Base-by-base conservation (phyloP, 2,797 vertebrate genomes). In the Eidolon dupreanum region DNA sequence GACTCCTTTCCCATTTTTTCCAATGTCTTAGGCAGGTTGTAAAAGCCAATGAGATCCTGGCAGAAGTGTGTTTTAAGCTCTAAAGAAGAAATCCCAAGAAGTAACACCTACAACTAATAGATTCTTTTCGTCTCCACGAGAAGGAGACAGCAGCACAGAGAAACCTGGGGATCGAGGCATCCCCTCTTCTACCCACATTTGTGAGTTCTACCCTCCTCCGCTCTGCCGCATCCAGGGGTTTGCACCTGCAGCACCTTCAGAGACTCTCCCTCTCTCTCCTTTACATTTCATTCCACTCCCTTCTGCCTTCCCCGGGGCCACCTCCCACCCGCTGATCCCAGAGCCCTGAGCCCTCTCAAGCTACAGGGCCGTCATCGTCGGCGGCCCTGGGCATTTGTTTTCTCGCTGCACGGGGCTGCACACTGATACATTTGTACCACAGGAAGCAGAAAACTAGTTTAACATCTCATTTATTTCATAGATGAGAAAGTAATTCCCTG, bases 391-490 rank as follows among this genome's bases (percentile, higher is more conserved):
- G 94, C 0, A 3, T 97, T 95, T 55, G 91, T 53, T 96, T 96
- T 68, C 43, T 83, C 95, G 38, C 95, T 97, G 96, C 88, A 57
- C 0, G 1, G 97, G 97, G 92, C 95, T 85, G 87, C 85, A 9
- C 59, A 13, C 96, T 5, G 96, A 97, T 95, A 89, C 87, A 94
- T 97, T 98, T 95, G 98, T 98, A 97, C 98, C 3, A 87, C 98
- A 77, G 98, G 98, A 98, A 98, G 98, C 98, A 98, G 98, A 98
- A 98, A 99, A 98, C 98, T 98, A 98, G 98, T 99, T 98, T 98
- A 99, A 98, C 98, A 98, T 99, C 98, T 99, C 98, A 98, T 99
- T 99, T 99, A 98, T 98, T 99, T 98, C 98, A 87, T 98, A 98
- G 98, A 98, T 98, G 98, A 98, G 98, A 98, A 98, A 98, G 98